Base-by-base conservation (phyloP, 2,797 vertebrate species). In the Thalassophryne amazonica region DNA sequence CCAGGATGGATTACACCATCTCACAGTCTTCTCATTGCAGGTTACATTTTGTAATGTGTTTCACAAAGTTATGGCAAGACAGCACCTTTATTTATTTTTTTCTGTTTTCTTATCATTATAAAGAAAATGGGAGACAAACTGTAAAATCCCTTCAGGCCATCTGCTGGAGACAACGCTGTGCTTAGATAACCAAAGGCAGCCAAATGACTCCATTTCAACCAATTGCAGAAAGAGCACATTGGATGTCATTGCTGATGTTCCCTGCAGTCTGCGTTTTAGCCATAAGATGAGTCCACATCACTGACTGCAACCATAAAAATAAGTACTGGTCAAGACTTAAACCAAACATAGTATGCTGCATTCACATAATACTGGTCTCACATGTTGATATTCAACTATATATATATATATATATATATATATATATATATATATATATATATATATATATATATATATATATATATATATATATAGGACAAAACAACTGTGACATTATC, bases 151-250 rank as follows among this genome's bases (percentile, higher is more conserved):
- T 49, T 52, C 17, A 8, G 60, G 52, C 49, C 47, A 65, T 84
- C 35, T 70, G 31, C 49, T 31, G 43, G 61, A 76, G 74, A 69
- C 68, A 48, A 55, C 25, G 60, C 63, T 66, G 47, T 65, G 60
- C 59, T 62, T 60, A 60, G 69, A 55, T 57, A 59, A 57, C 61
- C 57, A 62, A 57, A 23, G 24, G 60, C 43, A 60, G 42, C 49
- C 50, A 76, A 76, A 86, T 83, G 52, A 71, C 60, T 78, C 53
- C 6, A 66, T 77, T 81, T 68, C 38, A 5, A 67, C 38, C 65
- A 73, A 64, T 63, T 85, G 47, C 33, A 22, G 46, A 45, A 33
- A 59, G 77, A 76, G 50, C 61, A 14, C 53, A 65, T 50, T 49
- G 58, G 46, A 76, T 51, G 49, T 47, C 51, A 43, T 18, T 25